A percentile compares a stretch with the other conserved stretches of the same genome.
These are phyloP conservation scores for Odiellus spinosus DNA, from an alignment of 2,888 invertebrate genomes.

Conservation along the genomic window DNA sequence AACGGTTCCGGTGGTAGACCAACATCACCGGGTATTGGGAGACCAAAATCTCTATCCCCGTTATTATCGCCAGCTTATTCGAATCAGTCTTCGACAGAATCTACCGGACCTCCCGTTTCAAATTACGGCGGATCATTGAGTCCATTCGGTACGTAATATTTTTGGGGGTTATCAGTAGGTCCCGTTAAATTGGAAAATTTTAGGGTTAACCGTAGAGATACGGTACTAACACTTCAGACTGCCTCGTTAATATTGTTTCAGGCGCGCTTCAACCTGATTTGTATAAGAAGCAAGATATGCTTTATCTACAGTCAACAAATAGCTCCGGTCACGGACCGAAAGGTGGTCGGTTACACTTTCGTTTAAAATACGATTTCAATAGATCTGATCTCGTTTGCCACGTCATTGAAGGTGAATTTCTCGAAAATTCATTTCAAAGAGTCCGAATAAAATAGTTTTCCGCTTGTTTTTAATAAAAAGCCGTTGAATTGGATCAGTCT, in stretches of 20 bases:
- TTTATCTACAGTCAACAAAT: slow-evolving; percentile 43
- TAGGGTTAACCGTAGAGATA: too few species aligned
- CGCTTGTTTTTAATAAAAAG: slow-evolving; percentile 18
- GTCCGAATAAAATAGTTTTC: too few species aligned
- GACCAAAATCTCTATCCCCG: too few species aligned
- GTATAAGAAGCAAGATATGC: slow-evolving; percentile 42
- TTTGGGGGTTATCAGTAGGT: too few species aligned
- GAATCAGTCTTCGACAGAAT: not conserved
- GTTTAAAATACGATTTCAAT: slow-evolving; percentile 75
- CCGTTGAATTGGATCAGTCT: slow-evolving; percentile 54
- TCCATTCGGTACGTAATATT: too few species aligned
- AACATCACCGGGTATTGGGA: too few species aligned
- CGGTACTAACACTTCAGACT: too few species aligned
- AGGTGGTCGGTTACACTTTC: slow-evolving; percentile 64
- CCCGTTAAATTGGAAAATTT: too few species aligned
- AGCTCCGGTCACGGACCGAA: slow-evolving; percentile 49
- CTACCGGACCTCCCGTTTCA: not conserved
- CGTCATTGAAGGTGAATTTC: slow-evolving; percentile 58
- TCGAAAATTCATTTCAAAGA: not conserved
- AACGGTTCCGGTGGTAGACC: too few species aligned
- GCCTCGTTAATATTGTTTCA: too few species aligned
- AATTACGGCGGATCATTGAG: not conserved
- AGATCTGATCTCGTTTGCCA: slow-evolving; percentile 78
- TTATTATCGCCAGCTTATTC: too few species aligned
- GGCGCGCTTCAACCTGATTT: slow-evolving; percentile 76